Percentiles rank a stretch among this genome's conserved stretches.
phyloP scores from a whole-genome alignment of 2,888 invertebrate genomes.

The Lasioglossum pauxillum region DNA sequence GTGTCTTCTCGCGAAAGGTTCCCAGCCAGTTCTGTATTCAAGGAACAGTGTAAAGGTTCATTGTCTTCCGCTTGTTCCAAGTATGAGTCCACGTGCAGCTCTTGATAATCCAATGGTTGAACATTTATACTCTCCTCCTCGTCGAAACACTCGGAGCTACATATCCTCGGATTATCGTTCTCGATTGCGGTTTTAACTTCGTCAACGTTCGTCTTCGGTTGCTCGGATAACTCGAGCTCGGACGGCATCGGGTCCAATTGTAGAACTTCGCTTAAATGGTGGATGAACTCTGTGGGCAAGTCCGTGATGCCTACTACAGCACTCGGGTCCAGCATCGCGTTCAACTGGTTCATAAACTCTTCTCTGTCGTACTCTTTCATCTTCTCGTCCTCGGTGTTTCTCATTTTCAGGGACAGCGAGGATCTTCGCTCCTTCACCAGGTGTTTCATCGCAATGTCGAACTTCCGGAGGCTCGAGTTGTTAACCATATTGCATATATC shows the following conservation, averaged over 20 bases:
- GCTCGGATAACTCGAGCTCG: slow-evolving; percentile 20
- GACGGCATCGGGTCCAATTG: slow-evolving; percentile 78
- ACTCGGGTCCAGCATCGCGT: slow-evolving; percentile 86
- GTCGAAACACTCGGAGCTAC: neutral
- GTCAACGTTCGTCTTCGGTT: neutral
- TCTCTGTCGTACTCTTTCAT: slow-evolving; percentile 78
- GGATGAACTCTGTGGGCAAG: slow-evolving; percentile 87
- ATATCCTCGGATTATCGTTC: neutral
- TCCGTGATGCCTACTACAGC: slow-evolving; percentile 86
- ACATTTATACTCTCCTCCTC: neutral
- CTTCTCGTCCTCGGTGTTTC: slow-evolving; percentile 80
- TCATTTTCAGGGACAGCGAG: slow-evolving; percentile 77
- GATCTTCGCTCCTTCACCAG: slow-evolving; percentile 79
- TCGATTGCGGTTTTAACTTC: neutral
- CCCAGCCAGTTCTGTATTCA: slow-evolving; percentile 18
- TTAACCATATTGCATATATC: slow-evolving; percentile 83
- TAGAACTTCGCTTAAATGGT: slow-evolving; percentile 86
- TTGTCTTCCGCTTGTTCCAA: neutral
- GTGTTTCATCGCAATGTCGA: slow-evolving; percentile 82
- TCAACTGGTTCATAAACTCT: slow-evolving; percentile 83
- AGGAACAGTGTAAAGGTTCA: neutral
- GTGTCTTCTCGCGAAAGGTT: slow-evolving; percentile 26
- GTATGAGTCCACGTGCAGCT: neutral
- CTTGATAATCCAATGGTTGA: neutral
- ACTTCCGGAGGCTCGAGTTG: slow-evolving; percentile 81